A percentile compares a stretch with the other conserved stretches of the same genome.
phyloP scores from a whole-genome alignment of 92 coral and sea anemone genomes.

The Desmophyllum pertusum region DNA sequence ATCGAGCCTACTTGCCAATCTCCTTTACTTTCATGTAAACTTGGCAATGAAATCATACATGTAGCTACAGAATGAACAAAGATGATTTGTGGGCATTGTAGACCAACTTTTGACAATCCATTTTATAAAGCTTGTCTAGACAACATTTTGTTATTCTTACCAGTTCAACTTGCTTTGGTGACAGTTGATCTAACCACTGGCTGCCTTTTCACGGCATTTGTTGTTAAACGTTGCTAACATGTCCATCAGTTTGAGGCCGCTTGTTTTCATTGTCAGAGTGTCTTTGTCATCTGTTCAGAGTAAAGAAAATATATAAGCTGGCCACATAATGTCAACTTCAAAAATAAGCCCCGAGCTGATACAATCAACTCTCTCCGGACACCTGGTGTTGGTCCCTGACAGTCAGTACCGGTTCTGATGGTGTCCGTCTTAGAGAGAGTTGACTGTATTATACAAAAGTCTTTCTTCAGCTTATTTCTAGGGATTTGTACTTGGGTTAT shows the following conservation, averaged over 20 bases:
- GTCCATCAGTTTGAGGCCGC: conserved; percentile 78
- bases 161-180: neutral
- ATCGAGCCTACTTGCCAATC: neutral
- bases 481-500: too few relatives aligned
- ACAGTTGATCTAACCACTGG: neutral
- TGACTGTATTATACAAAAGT: too few relatives aligned
- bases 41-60: neutral
- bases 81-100: neutral
- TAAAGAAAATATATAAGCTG: too few relatives aligned
- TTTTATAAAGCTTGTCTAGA: too few relatives aligned
- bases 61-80: neutral
- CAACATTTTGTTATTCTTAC: neutral
- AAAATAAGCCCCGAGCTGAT: too few relatives aligned
- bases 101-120: neutral
- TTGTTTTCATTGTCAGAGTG: conserved; percentile 68
- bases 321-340: too few relatives aligned
- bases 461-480: too few relatives aligned
- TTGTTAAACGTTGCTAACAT: conserved; percentile 77
- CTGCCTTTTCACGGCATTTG: conserved; percentile 85
- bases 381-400: too few relatives aligned
- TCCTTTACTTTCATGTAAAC: neutral
- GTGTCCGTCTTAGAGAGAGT: too few relatives aligned
- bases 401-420: too few relatives aligned
- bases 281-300: conserved; percentile 87
- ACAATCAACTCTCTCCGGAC: too few relatives aligned